phyloP scores from a whole-genome alignment of 2,797 vertebrate genomes.

The Ptychobarbus kaznakovi region DNA sequence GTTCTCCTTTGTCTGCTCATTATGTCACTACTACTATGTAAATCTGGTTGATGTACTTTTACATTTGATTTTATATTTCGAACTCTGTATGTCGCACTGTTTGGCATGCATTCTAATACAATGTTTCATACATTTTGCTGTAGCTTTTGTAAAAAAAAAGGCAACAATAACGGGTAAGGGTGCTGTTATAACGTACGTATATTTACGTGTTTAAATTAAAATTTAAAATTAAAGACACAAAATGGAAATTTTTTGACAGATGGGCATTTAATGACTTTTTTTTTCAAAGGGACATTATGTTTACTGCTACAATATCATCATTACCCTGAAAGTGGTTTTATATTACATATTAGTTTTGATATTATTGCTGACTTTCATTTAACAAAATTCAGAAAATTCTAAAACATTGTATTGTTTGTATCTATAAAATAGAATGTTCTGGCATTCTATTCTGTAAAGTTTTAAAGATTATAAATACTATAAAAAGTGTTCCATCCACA shows the following conservation, averaged over 20 bases:
- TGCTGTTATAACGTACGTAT: not conserved
- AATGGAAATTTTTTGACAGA: not conserved
- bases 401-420: not conserved
- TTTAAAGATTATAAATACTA: constrained; percentile 12
- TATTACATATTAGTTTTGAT: not conserved
- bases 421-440: not conserved
- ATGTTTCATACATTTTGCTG: not conserved
- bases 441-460: not conserved
- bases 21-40: not conserved
- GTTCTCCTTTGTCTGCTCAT: not conserved
- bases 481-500: constrained; percentile 6
- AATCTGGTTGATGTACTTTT: constrained; percentile 14
- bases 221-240: not conserved
- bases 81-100: not conserved
- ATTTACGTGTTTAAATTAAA: constrained; percentile 11
- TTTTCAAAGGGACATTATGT: not conserved
- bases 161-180: not conserved
- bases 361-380: not conserved
- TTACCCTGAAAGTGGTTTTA: not conserved
- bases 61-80: constrained; percentile 10
- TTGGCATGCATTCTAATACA: not conserved
- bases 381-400: not conserved
- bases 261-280: not conserved
- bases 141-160: not conserved
- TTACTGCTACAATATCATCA: not conserved